These are phyloP conservation scores for Atethmia centrago DNA, from an alignment of 2,888 invertebrate species.

Conservation along the genomic window DNA sequence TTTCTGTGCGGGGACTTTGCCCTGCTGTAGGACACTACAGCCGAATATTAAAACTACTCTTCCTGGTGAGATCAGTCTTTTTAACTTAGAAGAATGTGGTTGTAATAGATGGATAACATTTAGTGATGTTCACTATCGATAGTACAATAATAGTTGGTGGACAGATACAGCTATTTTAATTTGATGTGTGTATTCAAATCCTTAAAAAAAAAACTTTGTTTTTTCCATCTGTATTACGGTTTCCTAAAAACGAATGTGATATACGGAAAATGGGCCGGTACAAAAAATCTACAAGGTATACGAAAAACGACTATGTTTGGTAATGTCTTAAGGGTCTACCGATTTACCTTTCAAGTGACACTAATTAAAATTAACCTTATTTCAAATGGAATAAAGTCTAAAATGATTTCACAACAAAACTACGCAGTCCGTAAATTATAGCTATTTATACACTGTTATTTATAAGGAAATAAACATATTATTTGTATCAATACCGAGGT, in stretches of 20 bases:
- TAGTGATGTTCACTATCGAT: neutral
- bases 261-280: neutral
- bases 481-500: slow-evolving; percentile 20
- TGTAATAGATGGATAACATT: neutral
- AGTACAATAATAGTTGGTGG: neutral
- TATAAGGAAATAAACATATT: slow-evolving; percentile 53
- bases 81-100: neutral
- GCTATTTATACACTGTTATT: slow-evolving; percentile 56
- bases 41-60: too few relatives aligned
- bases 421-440: slow-evolving; percentile 52
- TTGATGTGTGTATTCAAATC: neutral
- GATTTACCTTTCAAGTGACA: neutral
- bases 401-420: slow-evolving; percentile 64
- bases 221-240: neutral
- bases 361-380: slow-evolving; percentile 41
- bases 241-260: neutral
- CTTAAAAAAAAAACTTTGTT: neutral
- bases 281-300: slow-evolving; percentile 19
- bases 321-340: neutral
- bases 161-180: neutral
- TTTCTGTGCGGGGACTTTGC: too few relatives aligned
- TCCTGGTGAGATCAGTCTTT: too few relatives aligned
- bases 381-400: slow-evolving; percentile 25
- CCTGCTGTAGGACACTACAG: too few relatives aligned
- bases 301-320: neutral